phyloP scores from a whole-genome alignment of 2,113 vertebrate species.

The Atlantisia rogersi region DNA sequence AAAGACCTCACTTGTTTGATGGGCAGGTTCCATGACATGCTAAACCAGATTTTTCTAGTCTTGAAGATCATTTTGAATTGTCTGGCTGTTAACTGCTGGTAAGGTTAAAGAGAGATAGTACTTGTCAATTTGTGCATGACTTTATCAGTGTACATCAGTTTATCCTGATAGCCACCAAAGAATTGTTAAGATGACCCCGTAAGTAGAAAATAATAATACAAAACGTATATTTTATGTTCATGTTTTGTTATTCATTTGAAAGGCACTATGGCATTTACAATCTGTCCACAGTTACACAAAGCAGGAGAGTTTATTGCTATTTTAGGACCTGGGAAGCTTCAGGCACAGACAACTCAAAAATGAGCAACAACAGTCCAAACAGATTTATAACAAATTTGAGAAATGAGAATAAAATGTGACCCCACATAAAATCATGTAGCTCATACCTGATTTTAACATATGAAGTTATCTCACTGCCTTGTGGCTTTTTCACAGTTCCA shows the following conservation, averaged over 20 bases:
- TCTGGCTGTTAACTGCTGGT: not conserved
- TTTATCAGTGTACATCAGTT: constrained; percentile 3
- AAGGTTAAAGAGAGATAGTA: constrained; percentile 12
- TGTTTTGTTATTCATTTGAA: not conserved
- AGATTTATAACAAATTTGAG: constrained; percentile 10
- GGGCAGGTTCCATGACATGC: not conserved
- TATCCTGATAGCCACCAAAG: not conserved
- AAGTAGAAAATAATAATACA: constrained; percentile 38
- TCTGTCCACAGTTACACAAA: constrained; percentile 7
- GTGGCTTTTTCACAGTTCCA: not conserved
- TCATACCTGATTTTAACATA: not conserved
- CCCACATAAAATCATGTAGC: not conserved
- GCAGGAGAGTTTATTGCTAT: constrained; percentile 17
- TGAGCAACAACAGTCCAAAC: not conserved
- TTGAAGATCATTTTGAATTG: constrained; percentile 22
- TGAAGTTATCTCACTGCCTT: not conserved
- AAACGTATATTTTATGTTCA: constrained; percentile 30
- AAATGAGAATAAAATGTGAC: constrained; percentile 17
- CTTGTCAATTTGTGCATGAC: constrained; percentile 19
- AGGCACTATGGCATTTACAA: constrained; percentile 4
- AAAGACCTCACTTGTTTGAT: not conserved
- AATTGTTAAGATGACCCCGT: not conserved
- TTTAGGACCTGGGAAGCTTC: constrained; percentile 26
- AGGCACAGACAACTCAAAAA: not conserved
- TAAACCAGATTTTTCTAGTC: not conserved